phyloP scores from a whole-genome alignment of 2,797 vertebrate genomes.

The Gymnoscopelus braueri region DNA sequence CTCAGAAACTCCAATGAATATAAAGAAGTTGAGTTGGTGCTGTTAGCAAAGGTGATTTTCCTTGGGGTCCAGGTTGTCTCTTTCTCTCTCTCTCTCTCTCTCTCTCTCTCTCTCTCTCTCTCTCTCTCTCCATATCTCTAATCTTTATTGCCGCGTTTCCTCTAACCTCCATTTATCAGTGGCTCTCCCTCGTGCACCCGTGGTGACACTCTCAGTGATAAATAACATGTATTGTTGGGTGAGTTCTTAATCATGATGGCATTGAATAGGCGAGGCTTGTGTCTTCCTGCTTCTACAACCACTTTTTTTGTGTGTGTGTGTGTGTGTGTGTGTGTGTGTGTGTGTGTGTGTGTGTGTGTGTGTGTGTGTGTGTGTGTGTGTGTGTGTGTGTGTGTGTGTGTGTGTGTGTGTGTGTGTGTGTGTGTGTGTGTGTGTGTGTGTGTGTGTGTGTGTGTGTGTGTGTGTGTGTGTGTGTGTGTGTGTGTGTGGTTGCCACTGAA shows the following conservation, averaged over 20 bases:
- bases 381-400: too few species aligned
- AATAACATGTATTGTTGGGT: slow-evolving; percentile 18
- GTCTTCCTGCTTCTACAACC: neutral
- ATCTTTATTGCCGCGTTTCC: slow-evolving; percentile 44
- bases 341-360: too few species aligned
- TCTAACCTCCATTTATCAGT: slow-evolving; percentile 48
- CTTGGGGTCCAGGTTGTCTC: slow-evolving; percentile 42
- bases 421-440: too few species aligned
- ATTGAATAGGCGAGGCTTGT: slow-evolving; percentile 5
- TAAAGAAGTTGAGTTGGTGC: slow-evolving; percentile 10
- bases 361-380: too few species aligned
- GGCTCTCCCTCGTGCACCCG: slow-evolving; percentile 31
- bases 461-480: too few species aligned
- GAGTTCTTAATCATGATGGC: slow-evolving; percentile 1
- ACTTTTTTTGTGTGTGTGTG: neutral
- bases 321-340: too few species aligned
- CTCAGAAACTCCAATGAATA: slow-evolving; percentile 37
- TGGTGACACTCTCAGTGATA: slow-evolving; percentile 41
- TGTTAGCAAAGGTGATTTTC: neutral
- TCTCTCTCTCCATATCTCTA: slow-evolving; percentile 25
- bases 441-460: too few species aligned
- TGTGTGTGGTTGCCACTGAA: too few species aligned
- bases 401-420: too few species aligned
- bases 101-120: slow-evolving; percentile 17
- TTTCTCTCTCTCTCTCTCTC: slow-evolving; percentile 16